Evolutionary conservation across 2,888 invertebrate species (phyloP), one percentile per base, ranked within the genome.

Genomic region (Oxycera nigricornis): DNA sequence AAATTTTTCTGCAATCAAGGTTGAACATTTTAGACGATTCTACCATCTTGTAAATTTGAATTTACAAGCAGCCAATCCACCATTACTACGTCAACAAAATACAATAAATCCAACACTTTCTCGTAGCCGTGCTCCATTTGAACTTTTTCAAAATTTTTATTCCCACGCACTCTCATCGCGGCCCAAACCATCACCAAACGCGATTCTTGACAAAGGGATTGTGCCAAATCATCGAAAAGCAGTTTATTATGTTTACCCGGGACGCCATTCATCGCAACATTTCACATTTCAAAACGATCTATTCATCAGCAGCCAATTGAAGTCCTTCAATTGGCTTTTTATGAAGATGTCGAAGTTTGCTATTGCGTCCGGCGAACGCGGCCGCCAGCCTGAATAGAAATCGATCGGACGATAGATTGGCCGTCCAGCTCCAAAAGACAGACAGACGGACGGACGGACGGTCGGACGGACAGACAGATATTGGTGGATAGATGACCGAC

Each of bases 281-380:
- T 70, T 70, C 26, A 22, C n/a, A 41, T 46, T 65, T 70, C 39
- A 24, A 70, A 70, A 70, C 52, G 46, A 70, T 70, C 70, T 65
- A 30, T 70, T 70, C 70, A 70, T 70, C 70, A 70, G 30, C 7
- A 4, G 31, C 22, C 70, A 52, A 70, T 70, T 70, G 55, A 70
- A 70, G 70, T 70, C 70, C 70, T 70, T 70, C 70, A 70, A 70
- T 55, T 70, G 70, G 70, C 68, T 68, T 68, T 68, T 68, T 52
- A 68, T 68, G 39, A 52, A 26, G 50, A 28, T 50, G 68, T 50
- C 30, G n/a, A 50, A 39, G 50, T 68, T 68, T 20, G 30, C 68
- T 31, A 68, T 68, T 28, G 28, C 20, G n/a, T 17, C 20, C 35
- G 4, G n/a, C 9, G 20, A 24, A 39, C 22, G 22, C 35, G 61